These are phyloP conservation scores for Leptura quadrifasciata DNA, from an alignment of 2,888 invertebrate genomes.

Conservation along the genomic window DNA sequence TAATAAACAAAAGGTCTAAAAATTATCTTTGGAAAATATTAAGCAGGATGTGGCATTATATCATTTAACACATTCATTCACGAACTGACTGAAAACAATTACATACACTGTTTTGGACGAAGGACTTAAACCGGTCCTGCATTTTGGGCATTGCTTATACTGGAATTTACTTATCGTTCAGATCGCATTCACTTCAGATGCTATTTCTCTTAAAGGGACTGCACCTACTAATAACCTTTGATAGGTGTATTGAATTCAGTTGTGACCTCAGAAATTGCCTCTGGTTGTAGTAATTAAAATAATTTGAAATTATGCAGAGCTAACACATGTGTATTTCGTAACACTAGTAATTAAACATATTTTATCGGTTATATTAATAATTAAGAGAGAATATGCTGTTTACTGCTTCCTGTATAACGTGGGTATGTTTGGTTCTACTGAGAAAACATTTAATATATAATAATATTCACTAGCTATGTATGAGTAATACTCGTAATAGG, in stretches of 20 bases:
- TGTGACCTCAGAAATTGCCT: background rate
- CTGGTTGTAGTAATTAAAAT: background rate
- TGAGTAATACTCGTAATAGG: background rate
- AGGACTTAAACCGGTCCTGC: background rate
- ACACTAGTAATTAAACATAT: background rate
- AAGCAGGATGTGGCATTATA: no score
- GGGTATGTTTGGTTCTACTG: background rate
- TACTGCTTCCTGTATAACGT: background rate
- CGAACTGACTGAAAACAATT: no score
- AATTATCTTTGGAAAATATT: no score
- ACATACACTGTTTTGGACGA: background rate
- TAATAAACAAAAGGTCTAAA: no score
- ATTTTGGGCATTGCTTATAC: background rate
- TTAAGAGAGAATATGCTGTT: slow-evolving; percentile 1
- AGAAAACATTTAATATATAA: background rate
- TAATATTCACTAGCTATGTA: background rate
- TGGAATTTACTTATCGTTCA: background rate
- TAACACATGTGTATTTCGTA: background rate
- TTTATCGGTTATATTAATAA: background rate
- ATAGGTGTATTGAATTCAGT: background rate
- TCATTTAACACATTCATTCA: no score
- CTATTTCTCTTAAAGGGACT: slow-evolving; percentile 19
- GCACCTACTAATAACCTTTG: slow-evolving; percentile 11
- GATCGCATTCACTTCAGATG: background rate
- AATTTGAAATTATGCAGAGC: background rate